A percentile compares a stretch with the other conserved stretches of the same genome.
Evolutionary conservation across 2,797 vertebrate genomes (phyloP).

Genomic region (Triplophysa bombifrons): DNA sequence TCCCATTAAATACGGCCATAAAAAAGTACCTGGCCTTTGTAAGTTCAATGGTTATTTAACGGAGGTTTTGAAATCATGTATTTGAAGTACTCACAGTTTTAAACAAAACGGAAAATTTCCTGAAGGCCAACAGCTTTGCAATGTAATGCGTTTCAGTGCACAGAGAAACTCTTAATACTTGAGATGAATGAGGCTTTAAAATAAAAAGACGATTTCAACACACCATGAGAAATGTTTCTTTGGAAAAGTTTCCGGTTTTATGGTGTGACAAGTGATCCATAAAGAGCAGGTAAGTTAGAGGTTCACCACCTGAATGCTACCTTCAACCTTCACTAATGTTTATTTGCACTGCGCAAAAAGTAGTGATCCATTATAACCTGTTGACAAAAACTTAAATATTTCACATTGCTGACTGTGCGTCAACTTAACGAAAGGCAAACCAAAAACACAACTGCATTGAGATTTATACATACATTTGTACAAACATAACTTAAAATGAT

Average conservation of each 20-base stretch:
- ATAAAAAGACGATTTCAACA: neutral
- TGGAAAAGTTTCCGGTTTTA: conserved; percentile 21
- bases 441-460: conserved; percentile 39
- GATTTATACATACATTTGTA: conserved; percentile 59
- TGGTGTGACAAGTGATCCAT: neutral
- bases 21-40: conserved; percentile 18
- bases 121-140: conserved; percentile 23
- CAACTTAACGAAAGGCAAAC: conserved; percentile 46
- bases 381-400: conserved; percentile 22
- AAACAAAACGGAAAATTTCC: conserved; percentile 16
- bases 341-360: conserved; percentile 1
- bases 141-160: conserved; percentile 19
- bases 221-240: conserved; percentile 21
- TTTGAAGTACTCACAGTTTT: conserved; percentile 26
- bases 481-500: conserved; percentile 70
- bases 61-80: conserved; percentile 12
- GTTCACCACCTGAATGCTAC: conserved; percentile 24
- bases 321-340: neutral
- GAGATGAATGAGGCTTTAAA: neutral
- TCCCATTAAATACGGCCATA: conserved; percentile 5
- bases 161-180: conserved; percentile 27
- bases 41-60: neutral
- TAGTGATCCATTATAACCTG: conserved; percentile 4
- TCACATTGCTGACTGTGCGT: conserved; percentile 55
- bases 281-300: neutral